Base-by-base conservation (phyloP, 1,140 invertebrate genomes). In the Orussus abietinus region DNA sequence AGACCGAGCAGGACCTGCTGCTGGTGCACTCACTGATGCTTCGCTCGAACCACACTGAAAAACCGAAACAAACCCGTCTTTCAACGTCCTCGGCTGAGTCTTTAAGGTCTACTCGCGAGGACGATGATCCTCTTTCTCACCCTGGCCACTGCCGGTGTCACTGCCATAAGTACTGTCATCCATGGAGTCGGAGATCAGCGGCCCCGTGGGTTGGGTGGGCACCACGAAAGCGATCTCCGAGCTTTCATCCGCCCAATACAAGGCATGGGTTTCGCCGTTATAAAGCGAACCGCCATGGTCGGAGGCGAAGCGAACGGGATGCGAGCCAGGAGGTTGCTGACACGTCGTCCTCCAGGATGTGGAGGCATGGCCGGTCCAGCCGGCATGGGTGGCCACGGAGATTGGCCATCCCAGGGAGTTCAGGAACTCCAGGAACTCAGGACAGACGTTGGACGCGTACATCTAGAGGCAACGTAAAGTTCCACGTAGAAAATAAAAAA, bases 191-290 rank as follows among this genome's bases (percentile, higher is more conserved):
- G 58, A 38, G 10, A 33, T 53, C 4, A 31, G 32, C 11, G 42
- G 4, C 14, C 66, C 47, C 42, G 77, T 76, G 47, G 74, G 74
- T 1, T 77, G 73, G 3, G 90, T 89, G 2, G 95, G 94, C 13
- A 97, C 88, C 30, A 97, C 81, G 75, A 98, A 96, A 1, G 92
- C 92, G 40, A 98, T 83, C 75, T 98, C 94, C 2, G 90, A 90
- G 17, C 83, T 87, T 0, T 90, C 86, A 71, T 98, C 95, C n/a
- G 92, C 87, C 94, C 94, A 98, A 73, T 97, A 97, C 3, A 98
- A 66, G 1, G 94, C 83, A 51, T 83, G 77, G 29, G 78, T 77
- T 11, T 79, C 75, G 0, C 84, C 85, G 68, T 87, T 85, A 62
- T 87, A 91, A 9, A 85, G 59, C 57, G 76, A 71, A 30, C 79